These are phyloP conservation scores for Sebastes iracundus DNA, from an alignment of 2,797 vertebrate species.

Conservation along the genomic window DNA sequence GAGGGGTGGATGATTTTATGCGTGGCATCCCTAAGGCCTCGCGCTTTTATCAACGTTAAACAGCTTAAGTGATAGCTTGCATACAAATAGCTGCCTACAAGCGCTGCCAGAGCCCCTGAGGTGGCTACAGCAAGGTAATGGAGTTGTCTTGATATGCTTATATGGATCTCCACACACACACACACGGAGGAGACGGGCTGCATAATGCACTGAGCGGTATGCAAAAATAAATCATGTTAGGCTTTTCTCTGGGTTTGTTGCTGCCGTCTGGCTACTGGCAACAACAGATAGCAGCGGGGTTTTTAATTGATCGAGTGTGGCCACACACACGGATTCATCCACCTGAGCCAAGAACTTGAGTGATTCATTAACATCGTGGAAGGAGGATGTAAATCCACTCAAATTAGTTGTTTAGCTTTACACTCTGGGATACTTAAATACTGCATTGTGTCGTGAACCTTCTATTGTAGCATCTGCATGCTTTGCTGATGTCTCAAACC, in stretches of 20 bases:
- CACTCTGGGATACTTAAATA: not conserved
- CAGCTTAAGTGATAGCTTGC: constrained; percentile 52
- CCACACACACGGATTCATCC: constrained; percentile 2
- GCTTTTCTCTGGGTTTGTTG: constrained; percentile 36
- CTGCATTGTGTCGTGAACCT: not conserved
- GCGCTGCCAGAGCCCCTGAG: constrained; percentile 27
- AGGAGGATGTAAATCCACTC: constrained; percentile 23
- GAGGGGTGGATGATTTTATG: constrained; percentile 51
- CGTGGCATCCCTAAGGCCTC: constrained; percentile 31
- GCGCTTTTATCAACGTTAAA: constrained; percentile 63
- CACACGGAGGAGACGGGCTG: constrained; percentile 8
- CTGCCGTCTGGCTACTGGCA: constrained; percentile 38
- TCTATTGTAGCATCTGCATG: not conserved
- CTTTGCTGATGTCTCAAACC: not conserved
- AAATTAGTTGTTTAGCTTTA: constrained; percentile 21
- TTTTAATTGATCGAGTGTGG: constrained; percentile 60
- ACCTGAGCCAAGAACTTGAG: constrained; percentile 41
- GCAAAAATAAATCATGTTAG: constrained; percentile 33
- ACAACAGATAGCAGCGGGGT: constrained; percentile 32
- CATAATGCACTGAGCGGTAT: constrained; percentile 5
- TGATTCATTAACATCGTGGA: constrained; percentile 49
- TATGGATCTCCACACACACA: constrained; percentile 13
- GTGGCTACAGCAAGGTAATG: constrained; percentile 39
- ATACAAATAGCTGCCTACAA: constrained; percentile 45
- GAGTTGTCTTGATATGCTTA: constrained; percentile 36